These are phyloP conservation scores for Oceanodroma leucorhoa DNA, from an alignment of 2,797 vertebrate species.

Conservation along the genomic window DNA sequence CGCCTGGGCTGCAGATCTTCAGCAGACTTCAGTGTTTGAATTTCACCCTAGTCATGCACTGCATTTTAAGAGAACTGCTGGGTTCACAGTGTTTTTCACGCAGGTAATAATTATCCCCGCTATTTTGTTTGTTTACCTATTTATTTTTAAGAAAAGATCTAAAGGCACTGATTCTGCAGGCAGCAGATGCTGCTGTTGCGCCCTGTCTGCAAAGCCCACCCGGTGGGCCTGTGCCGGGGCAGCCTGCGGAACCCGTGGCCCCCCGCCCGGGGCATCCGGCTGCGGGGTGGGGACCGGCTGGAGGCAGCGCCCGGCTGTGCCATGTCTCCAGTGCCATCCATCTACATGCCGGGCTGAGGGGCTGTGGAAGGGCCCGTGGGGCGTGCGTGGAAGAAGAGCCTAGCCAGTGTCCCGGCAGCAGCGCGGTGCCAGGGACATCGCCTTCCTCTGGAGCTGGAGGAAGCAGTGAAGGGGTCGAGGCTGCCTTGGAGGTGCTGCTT, in stretches of 20 bases:
- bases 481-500: fast-evolving
- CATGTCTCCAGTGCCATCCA: neutral
- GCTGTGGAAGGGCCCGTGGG: neutral
- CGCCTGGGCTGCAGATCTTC: neutral
- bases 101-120: neutral
- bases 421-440: neutral
- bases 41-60: neutral
- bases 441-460: neutral
- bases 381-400: fast-evolving
- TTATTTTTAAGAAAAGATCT: neutral
- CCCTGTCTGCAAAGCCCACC: neutral
- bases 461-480: neutral
- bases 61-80: neutral
- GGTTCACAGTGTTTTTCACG: fast-evolving
- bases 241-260: fast-evolving
- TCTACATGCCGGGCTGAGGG: neutral
- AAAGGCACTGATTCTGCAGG: neutral
- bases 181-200: neutral
- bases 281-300: fast-evolving
- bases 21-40: neutral
- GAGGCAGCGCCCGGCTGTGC: fast-evolving
- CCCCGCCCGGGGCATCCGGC: fast-evolving
- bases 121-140: neutral
- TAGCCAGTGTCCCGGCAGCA: neutral
- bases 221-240: neutral